phyloP scores from a whole-genome alignment of 2,797 vertebrate genomes.

The Melanotaenia boesemani region DNA sequence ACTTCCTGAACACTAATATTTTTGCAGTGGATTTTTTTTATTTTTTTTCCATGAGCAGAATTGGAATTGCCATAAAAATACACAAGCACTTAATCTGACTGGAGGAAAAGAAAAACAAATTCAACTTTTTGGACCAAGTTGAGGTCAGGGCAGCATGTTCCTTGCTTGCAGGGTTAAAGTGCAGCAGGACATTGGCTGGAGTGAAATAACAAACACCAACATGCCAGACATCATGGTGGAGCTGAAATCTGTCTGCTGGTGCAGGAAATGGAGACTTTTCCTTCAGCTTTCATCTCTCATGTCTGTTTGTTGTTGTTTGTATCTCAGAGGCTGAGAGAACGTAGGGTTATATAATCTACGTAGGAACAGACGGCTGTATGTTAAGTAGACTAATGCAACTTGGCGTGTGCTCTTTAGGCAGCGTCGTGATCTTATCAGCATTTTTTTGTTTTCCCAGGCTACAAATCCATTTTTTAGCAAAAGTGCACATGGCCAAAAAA shows the following conservation, averaged over 20 bases:
- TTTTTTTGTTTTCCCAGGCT: too few relatives aligned
- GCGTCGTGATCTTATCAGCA: conserved; percentile 35
- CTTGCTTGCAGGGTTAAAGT: conserved; percentile 36
- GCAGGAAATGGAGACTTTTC: conserved; percentile 50
- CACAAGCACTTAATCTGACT: too few relatives aligned
- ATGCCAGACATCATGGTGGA: conserved; percentile 51
- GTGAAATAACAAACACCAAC: conserved; percentile 33
- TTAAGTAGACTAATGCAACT: conserved; percentile 37
- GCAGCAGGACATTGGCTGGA: background rate
- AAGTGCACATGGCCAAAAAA: too few relatives aligned
- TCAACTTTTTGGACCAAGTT: background rate
- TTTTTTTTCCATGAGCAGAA: too few relatives aligned
- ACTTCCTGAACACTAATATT: background rate
- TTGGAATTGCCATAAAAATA: too few relatives aligned
- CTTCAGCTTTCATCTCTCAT: conserved; percentile 43
- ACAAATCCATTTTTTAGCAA: too few relatives aligned
- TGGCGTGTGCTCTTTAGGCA: conserved; percentile 41
- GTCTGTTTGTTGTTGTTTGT: conserved; percentile 44
- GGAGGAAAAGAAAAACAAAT: too few relatives aligned
- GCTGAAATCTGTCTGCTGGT: conserved; percentile 30
- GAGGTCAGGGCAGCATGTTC: conserved; percentile 1
- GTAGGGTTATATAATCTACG: conserved; percentile 53
- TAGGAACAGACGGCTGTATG: conserved; percentile 29
- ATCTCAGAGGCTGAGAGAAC: conserved; percentile 27
- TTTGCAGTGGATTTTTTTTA: too few relatives aligned